Percentiles rank a stretch among this genome's conserved stretches.
These are phyloP conservation scores for Campopleginae sp. DNA, from an alignment of 2,888 invertebrate genomes.

Conservation along the genomic window DNA sequence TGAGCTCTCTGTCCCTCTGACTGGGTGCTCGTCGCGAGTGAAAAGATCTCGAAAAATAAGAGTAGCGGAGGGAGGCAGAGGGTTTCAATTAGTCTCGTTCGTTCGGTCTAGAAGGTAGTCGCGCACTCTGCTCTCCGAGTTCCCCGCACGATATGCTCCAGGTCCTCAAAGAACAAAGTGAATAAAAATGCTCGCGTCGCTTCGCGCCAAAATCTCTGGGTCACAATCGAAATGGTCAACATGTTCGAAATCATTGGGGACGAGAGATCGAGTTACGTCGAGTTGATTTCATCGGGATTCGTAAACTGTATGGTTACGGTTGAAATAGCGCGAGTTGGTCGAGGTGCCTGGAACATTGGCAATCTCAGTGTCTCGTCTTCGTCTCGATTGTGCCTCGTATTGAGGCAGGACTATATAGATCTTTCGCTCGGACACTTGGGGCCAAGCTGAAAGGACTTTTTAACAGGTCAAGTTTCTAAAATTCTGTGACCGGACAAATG, in stretches of 20 bases:
- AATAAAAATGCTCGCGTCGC: background rate
- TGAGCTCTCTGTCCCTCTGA: background rate
- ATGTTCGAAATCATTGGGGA: background rate
- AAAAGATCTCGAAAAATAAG: constrained; percentile 65
- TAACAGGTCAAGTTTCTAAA: constrained; percentile 81
- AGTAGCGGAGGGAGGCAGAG: constrained; percentile 29
- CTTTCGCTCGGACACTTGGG: constrained; percentile 8
- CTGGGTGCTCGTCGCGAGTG: constrained; percentile 30
- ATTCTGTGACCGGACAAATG: constrained; percentile 80
- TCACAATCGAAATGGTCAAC: background rate
- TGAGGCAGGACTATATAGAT: background rate
- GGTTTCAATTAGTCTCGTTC: constrained; percentile 69
- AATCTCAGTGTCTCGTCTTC: constrained; percentile 12
- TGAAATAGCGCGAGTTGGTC: background rate
- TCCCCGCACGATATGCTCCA: too few species aligned
- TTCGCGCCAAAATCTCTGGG: constrained; percentile 1
- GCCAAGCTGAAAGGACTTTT: constrained; percentile 78
- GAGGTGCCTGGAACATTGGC: background rate
- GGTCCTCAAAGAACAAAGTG: background rate
- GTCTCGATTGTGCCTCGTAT: background rate
- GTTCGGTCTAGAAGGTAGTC: constrained; percentile 68
- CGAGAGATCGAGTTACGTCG: background rate
- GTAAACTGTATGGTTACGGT: too few species aligned
- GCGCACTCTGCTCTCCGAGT: constrained; percentile 45
- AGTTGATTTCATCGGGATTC: too few species aligned